Percentiles rank a stretch among this genome's conserved stretches.
These are phyloP conservation scores for Euplexia lucipara DNA, from an alignment of 2,888 invertebrate species.

Conservation along the genomic window DNA sequence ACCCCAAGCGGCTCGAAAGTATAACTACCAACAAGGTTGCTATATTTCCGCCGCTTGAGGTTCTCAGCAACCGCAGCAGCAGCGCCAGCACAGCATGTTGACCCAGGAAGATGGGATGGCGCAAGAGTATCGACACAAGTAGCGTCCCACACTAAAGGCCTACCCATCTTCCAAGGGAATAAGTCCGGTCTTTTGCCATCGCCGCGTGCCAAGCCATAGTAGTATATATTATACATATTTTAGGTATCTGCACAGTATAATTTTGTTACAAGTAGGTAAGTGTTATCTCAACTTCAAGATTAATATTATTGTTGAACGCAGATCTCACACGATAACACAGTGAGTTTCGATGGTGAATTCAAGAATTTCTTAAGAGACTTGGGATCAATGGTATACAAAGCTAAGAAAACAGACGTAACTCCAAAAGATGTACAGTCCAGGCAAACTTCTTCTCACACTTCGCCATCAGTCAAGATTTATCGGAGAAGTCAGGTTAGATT, in stretches of 20 bases:
- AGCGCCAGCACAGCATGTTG: no score
- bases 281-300: not conserved
- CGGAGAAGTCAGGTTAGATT: slow-evolving; percentile 65
- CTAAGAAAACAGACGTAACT: slow-evolving; percentile 49
- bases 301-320: slow-evolving; percentile 31
- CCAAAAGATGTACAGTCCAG: slow-evolving; percentile 3
- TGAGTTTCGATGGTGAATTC: slow-evolving; percentile 68
- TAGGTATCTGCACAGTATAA: slow-evolving; percentile 47
- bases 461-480: slow-evolving; percentile 32
- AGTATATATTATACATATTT: no score
- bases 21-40: no score
- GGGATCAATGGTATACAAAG: slow-evolving; percentile 70
- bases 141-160: no score
- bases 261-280: slow-evolving; percentile 1
- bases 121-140: no score
- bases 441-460: slow-evolving; percentile 18
- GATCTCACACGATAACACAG: slow-evolving; percentile 32
- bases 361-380: slow-evolving; percentile 71
- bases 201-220: no score
- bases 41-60: no score
- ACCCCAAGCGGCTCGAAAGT: no score
- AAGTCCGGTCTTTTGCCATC: no score
- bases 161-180: no score
- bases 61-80: no score
- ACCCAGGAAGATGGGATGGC: no score